Base-by-base conservation (phyloP, 2,113 vertebrate species). In the Daphoenositta chrysoptera region DNA sequence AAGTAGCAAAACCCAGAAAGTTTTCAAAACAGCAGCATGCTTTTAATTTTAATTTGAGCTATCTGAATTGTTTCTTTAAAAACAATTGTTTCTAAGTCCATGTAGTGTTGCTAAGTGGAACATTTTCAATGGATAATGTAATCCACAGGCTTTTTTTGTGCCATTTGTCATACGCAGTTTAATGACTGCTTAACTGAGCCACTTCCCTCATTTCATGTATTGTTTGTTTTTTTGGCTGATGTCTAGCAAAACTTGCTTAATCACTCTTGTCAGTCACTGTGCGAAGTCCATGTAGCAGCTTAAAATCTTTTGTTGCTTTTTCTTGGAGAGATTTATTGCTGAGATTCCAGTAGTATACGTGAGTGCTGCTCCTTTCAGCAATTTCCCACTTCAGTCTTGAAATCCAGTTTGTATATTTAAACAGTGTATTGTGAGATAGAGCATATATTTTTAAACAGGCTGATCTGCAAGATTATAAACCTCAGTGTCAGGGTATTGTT, bases 141-240 rank as follows among this genome's bases (percentile, higher is more conserved):
- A 60, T 81, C 77, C 90, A 83, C 85, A 90, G 76, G 91, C 97
- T 89, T 87, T 94, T 93, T 73, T 70, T 89, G 4, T 89, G 94
- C 78, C 76, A 87, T 96, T 96, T 92, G 90, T 97, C 96, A 91
- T 94, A 90, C 48, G 85, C 82, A 61, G 35, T 94, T 93, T 96
- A 96, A 97, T 94, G 90, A 77, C 70, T 24, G 68, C 87, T 92
- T 92, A 95, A 90, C 82, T 87, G 83, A 97, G 86, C 84, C 80
- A 73, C 92, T 91, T 95, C 91, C 75, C 90, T 90, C 89, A 84
- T 91, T 93, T 96, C 93, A 91, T 92, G 86, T 96, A 87, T 93
- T 97, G 92, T 96, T 96, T 97, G 93, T 60, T 95, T 97, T 96
- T 96, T 97, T 94, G 94, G 86, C 93, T 76, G 96, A 90, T 92